phyloP scores from a whole-genome alignment of 2,797 vertebrate species.

The Molossus alvarezi region DNA sequence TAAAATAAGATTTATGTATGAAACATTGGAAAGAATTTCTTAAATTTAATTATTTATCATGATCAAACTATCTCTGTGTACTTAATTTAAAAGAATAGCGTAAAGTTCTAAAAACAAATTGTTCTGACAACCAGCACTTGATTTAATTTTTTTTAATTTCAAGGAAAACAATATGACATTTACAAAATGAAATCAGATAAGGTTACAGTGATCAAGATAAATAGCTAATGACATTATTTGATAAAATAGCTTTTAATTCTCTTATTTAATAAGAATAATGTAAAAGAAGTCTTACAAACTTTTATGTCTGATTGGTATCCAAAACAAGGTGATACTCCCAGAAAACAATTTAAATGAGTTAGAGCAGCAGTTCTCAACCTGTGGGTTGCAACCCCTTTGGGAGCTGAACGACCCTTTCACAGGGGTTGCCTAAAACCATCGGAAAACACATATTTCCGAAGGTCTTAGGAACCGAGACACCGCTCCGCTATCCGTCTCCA shows the following conservation, averaged over 20 bases:
- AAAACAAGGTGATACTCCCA: not conserved
- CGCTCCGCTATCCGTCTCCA: no score
- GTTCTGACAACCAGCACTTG: constrained; percentile 34
- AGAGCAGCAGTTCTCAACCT: no score
- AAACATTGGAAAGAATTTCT: constrained; percentile 48
- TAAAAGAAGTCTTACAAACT: constrained; percentile 34
- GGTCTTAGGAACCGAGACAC: no score
- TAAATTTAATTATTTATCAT: constrained; percentile 12
- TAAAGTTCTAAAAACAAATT: constrained; percentile 59
- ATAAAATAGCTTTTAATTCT: constrained; percentile 38
- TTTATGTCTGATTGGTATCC: constrained; percentile 25
- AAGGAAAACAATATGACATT: constrained; percentile 75
- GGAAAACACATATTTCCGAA: no score
- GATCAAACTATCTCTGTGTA: not conserved
- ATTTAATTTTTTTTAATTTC: constrained; percentile 66
- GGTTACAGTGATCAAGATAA: constrained; percentile 68
- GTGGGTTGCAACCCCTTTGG: no score
- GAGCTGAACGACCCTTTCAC: no score
- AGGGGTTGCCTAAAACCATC: no score
- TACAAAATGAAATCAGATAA: constrained; percentile 67
- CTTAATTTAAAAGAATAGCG: constrained; percentile 64
- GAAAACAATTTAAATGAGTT: constrained; percentile 43
- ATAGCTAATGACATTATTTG: constrained; percentile 49
- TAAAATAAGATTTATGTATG: constrained; percentile 9
- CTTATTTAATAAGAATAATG: constrained; percentile 56